Conservation (phyloP, 2,888 invertebrate genomes). For the Dascillus cervinus region DNA sequence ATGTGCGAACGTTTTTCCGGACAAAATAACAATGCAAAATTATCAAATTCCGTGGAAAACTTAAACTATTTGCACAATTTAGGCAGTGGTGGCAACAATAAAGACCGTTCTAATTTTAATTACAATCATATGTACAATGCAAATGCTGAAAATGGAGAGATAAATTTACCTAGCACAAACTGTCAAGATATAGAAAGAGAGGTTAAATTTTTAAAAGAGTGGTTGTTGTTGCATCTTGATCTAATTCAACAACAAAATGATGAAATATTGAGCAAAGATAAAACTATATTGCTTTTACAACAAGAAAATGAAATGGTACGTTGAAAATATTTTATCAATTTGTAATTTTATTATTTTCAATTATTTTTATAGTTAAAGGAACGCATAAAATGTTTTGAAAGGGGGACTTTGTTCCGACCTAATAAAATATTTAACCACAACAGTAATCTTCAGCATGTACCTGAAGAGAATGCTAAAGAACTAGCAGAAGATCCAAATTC, state of each 20-base stretch:
- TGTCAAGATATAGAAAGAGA: conserved; percentile 46
- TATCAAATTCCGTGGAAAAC: conserved; percentile 30
- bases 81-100: conserved; percentile 27
- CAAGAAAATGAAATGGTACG: conserved; percentile 73
- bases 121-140: conserved; percentile 71
- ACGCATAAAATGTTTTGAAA: conserved; percentile 61
- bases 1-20: conserved; percentile 42
- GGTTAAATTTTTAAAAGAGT: conserved; percentile 66
- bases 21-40: conserved; percentile 33
- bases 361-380: conserved; percentile 33
- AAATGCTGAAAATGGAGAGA: conserved; percentile 41
- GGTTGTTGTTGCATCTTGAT: conserved; percentile 76
- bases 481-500: conserved; percentile 38
- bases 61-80: conserved; percentile 26
- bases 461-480: conserved; percentile 23
- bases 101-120: conserved; percentile 53
- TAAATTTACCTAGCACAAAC: conserved; percentile 19
- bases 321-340: not conserved
- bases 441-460: too few relatives aligned
- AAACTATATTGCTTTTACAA: conserved; percentile 60
- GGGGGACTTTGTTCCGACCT: conserved; percentile 42
- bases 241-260: conserved; percentile 87
- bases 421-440: conserved; percentile 20
- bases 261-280: conserved; percentile 71
- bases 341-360: too few relatives aligned